These are phyloP conservation scores for Drosophila phalerata DNA, from an alignment of 2,888 invertebrate species.

Conservation along the genomic window DNA sequence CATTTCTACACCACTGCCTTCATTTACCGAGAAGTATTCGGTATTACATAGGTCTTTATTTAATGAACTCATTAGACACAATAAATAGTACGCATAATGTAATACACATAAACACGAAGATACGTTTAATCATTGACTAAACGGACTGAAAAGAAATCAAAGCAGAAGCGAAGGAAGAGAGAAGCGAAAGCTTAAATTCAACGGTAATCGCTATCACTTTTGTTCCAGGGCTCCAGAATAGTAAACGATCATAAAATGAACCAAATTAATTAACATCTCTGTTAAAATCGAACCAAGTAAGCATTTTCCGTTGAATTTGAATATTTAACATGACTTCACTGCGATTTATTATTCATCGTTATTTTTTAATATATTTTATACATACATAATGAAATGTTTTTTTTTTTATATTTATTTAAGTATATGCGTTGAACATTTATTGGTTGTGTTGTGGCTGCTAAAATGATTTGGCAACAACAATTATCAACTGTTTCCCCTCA, in stretches of 20 bases:
- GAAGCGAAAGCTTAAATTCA: not conserved
- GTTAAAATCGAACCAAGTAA: not conserved
- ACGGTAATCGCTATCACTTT: conserved; percentile 30
- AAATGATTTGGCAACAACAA: conserved; percentile 43
- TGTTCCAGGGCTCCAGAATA: conserved; percentile 4
- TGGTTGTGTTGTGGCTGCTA: conserved; percentile 46
- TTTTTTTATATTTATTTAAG: conserved; percentile 55
- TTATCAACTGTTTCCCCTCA: conserved; percentile 20
- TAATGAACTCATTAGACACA: no score
- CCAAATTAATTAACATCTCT: not conserved
- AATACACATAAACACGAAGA: no score
- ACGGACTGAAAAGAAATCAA: not conserved
- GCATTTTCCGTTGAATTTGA: not conserved
- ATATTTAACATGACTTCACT: conserved; percentile 59
- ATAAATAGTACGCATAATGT: no score
- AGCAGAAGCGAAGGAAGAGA: not conserved
- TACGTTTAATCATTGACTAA: not conserved
- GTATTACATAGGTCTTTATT: no score
- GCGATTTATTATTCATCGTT: conserved; percentile 64
- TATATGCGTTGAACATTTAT: conserved; percentile 63
- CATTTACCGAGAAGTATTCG: not conserved
- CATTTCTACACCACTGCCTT: not conserved
- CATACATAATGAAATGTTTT: conserved; percentile 52
- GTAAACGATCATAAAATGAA: not conserved
- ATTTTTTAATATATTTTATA: conserved; percentile 52